Conservation (phyloP, 2,888 invertebrate genomes). For the Pharmacophagus antenor region DNA sequence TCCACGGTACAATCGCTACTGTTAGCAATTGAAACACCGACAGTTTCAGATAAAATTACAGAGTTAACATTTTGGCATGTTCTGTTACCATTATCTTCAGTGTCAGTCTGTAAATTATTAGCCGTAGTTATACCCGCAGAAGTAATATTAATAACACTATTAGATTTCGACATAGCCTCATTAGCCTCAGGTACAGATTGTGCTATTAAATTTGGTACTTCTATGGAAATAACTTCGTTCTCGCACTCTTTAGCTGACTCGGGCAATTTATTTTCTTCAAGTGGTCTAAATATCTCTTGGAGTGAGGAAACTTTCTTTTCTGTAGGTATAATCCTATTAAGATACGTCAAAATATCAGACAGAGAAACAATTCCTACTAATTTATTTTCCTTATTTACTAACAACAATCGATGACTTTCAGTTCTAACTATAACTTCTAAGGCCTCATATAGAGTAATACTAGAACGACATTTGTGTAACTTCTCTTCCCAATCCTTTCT, state of each 20-base stretch:
- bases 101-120: conserved; percentile 39
- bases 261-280: conserved; percentile 71
- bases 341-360: conserved; percentile 76
- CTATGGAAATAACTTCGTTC: conserved; percentile 67
- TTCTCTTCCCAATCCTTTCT: conserved; percentile 96
- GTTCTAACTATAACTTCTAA: conserved; percentile 96
- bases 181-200: conserved; percentile 52
- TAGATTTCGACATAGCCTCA: conserved; percentile 43
- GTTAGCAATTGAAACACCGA: conserved; percentile 37
- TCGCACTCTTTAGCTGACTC: conserved; percentile 71
- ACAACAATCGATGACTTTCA: conserved; percentile 84
- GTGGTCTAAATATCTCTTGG: conserved; percentile 74
- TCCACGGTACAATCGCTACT: conserved; percentile 35
- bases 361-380: conserved; percentile 74
- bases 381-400: conserved; percentile 76
- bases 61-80: conserved; percentile 39
- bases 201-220: conserved; percentile 59
- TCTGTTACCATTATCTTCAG: conserved; percentile 41
- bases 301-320: conserved; percentile 75
- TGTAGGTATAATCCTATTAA: conserved; percentile 75
- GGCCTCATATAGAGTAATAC: conserved; percentile 90
- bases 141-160: conserved; percentile 32
- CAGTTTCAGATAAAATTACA: conserved; percentile 39
- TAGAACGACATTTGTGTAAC: conserved; percentile 92
- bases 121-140: conserved; percentile 31